These are phyloP conservation scores for Drosophila algonquin DNA, from an alignment of 2,888 invertebrate species.

Conservation along the genomic window DNA sequence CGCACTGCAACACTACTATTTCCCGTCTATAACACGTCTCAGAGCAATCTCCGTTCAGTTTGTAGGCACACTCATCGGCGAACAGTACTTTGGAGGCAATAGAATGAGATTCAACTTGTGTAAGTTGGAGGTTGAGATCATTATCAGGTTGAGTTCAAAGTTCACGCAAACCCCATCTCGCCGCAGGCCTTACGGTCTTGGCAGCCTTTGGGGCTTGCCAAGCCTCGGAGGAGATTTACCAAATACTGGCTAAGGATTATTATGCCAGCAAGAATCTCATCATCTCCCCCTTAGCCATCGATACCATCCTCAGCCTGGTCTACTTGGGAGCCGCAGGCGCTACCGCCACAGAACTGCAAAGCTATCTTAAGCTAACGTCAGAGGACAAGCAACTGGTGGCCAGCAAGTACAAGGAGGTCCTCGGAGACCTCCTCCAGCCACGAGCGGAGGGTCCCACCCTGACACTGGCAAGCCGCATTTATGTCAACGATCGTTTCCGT, in stretches of 20 bases:
- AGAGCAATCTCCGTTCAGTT: slow-evolving; percentile 15
- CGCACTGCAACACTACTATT: slow-evolving; percentile 6
- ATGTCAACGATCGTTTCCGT: slow-evolving; percentile 21
- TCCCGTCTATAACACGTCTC: slow-evolving; percentile 14
- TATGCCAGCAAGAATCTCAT: slow-evolving; percentile 52
- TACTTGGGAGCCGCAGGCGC: slow-evolving; percentile 88
- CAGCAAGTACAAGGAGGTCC: slow-evolving; percentile 8
- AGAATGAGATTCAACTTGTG: slow-evolving; percentile 21
- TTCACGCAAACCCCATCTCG: not conserved
- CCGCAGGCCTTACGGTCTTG: slow-evolving; percentile 16
- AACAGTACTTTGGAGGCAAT: slow-evolving; percentile 12
- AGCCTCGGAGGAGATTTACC: slow-evolving; percentile 20
- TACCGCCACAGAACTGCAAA: slow-evolving; percentile 39
- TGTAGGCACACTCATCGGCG: slow-evolving; percentile 8
- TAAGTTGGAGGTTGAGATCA: slow-evolving; percentile 13
- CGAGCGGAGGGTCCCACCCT: slow-evolving; percentile 1
- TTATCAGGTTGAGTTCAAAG: not conserved
- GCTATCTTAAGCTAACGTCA: slow-evolving; percentile 1
- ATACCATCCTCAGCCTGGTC: slow-evolving; percentile 88
- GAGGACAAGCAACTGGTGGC: slow-evolving; percentile 23
- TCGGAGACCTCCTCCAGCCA: not conserved
- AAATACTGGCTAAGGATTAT: slow-evolving; percentile 34
- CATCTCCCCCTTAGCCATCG: slow-evolving; percentile 85
- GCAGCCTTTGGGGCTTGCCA: slow-evolving; percentile 5
- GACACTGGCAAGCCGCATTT: slow-evolving; percentile 32